Evolutionary conservation across 2,797 vertebrate species (phyloP).

Genomic region (Neopelma chrysocephalum): DNA sequence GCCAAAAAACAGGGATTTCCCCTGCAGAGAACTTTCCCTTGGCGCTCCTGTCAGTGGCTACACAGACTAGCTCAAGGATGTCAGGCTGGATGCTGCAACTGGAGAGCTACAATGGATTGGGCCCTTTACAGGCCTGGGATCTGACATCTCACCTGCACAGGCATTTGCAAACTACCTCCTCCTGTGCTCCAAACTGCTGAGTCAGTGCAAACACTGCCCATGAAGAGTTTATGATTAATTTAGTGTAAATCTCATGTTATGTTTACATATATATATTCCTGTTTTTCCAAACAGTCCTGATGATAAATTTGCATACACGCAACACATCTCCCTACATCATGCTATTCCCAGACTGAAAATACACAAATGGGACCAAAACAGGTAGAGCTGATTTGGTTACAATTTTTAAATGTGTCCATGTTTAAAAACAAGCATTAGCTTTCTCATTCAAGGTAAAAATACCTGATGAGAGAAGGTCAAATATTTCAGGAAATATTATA

Average conservation of each 20-base stretch:
- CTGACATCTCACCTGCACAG: neutral
- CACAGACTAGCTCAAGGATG: neutral
- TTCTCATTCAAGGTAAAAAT: neutral
- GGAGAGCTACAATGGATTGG: neutral
- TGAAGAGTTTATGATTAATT: neutral
- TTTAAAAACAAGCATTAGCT: neutral
- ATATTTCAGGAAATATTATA: neutral
- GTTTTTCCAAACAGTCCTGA: neutral
- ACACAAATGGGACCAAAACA: neutral
- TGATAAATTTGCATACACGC: neutral
- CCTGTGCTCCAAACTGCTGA: neutral
- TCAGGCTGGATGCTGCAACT: neutral
- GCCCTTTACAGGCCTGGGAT: neutral
- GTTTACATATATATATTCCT: neutral
- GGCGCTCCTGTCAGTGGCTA: neutral
- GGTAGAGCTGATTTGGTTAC: neutral
- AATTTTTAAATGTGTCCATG: neutral
- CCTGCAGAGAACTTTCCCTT: neutral
- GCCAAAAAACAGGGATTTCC: neutral
- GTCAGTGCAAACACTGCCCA: neutral
- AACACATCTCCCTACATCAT: fast-evolving
- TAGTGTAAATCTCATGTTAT: neutral
- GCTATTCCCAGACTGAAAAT: neutral
- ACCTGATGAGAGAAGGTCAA: neutral
- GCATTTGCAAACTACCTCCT: neutral